Percentiles rank a stretch among this genome's conserved stretches.
phyloP scores from a whole-genome alignment of 2,797 vertebrate species.

The Melanotaenia pygmaea region DNA sequence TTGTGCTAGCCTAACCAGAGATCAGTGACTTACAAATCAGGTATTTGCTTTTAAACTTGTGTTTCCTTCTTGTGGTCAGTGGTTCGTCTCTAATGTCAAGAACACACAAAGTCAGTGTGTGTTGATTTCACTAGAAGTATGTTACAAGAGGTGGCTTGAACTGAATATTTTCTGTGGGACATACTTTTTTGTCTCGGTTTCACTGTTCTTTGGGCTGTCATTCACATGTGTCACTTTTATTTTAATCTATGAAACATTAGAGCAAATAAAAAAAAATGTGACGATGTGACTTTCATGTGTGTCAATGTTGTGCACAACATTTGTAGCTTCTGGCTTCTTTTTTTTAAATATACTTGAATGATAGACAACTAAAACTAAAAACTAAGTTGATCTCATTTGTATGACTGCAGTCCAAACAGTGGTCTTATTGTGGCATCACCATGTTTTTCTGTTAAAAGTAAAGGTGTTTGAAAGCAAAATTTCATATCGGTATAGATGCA shows the following conservation, averaged over 20 bases:
- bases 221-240: too few species aligned
- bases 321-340: too few species aligned
- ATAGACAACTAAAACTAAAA: too few species aligned
- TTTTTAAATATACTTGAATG: neutral
- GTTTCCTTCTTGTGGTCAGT: conserved; percentile 29
- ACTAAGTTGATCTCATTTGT: neutral
- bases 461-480: neutral
- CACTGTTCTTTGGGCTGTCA: neutral
- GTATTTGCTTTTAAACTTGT: conserved; percentile 39
- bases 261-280: too few species aligned
- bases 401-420: neutral
- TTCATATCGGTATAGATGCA: too few species aligned
- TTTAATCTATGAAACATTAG: too few species aligned
- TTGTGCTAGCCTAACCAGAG: neutral
- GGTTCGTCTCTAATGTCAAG: neutral
- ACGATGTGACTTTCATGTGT: too few species aligned
- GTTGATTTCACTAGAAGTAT: neutral
- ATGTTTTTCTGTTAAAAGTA: neutral
- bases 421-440: neutral
- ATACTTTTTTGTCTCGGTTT: neutral
- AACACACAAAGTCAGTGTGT: neutral
- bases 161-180: too few species aligned
- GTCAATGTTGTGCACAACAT: too few species aligned
- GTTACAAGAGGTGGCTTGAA: neutral
- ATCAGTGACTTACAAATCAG: conserved; percentile 54